Base-by-base conservation (phyloP, 1,140 invertebrate genomes). In the Drosophila subobscura region DNA sequence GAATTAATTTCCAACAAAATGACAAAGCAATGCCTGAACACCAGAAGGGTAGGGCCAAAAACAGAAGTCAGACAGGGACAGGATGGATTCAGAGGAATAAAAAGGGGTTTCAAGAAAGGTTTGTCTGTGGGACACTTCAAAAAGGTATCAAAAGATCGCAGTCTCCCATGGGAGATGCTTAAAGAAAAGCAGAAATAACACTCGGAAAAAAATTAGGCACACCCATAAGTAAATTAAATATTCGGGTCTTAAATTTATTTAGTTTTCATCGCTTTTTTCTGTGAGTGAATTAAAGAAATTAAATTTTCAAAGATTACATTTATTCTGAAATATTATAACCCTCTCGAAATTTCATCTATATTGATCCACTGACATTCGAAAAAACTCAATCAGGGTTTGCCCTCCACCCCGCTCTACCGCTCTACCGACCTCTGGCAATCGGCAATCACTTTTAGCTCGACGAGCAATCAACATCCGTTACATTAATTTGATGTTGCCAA, bases 401-500 rank as follows among this genome's bases (percentile, higher is more conserved):
- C 8, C 33, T 10, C 10, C 27, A 2, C 27, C 8, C 8, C 2
- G 8, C 16, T 54, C 16, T 20, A 20, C 8, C 2, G 8, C 16
- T 54, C 16, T 20, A 20, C 16, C 16, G 0, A 20, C 16, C 16
- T 1, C 16, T 20, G 16, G 16, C 55, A 84, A 83, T 50, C 44
- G 65, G 72, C 70, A 78, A 84, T 84, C 57, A 56, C 71, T 77
- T 84, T 83, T 74, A 47, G 44, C 58, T 47, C 46, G 52, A 25
- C 55, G 46, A 58, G 79, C 81, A 80, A 85, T 86, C 80, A 80
- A 77, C 81, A 80, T 80, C 73, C 81, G 77, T 77, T 77, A 67
- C 77, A 86, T 80, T 85, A 85, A 86, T 86, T 86, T 80, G 59
- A 85, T 86, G 77, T 74, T 77, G 57, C 64, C 56, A 54, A 41